Evolutionary conservation across 1,140 invertebrate species (phyloP).

Genomic region (Scylla paramamosain): DNA sequence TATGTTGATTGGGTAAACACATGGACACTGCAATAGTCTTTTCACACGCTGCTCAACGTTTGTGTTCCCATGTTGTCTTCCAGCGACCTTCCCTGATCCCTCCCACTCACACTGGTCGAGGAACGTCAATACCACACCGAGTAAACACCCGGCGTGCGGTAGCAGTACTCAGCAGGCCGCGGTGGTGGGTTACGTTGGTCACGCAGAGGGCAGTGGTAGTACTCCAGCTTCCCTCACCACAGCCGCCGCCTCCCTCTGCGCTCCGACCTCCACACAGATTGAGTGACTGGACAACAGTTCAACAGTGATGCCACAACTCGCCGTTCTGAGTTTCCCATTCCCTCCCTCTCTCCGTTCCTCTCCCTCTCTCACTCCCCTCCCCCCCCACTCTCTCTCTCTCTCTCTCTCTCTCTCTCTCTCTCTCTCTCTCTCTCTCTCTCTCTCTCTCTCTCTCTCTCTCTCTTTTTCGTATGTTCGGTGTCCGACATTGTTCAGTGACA

Average conservation of each 20-base stretch:
- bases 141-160: background rate
- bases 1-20: background rate
- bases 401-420: conserved; percentile 4
- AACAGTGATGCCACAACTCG: conserved; percentile 59
- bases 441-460: conserved; percentile 18
- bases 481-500: background rate
- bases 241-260: background rate
- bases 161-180: background rate
- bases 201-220: background rate
- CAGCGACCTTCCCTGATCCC: background rate
- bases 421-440: conserved; percentile 32
- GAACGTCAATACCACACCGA: conserved; percentile 63
- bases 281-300: conserved; percentile 54
- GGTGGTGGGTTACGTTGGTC: background rate
- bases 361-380: conserved; percentile 32
- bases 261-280: conserved; percentile 46
- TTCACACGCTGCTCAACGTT: background rate
- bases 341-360: conserved; percentile 31
- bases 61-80: background rate
- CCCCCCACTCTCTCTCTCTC: background rate
- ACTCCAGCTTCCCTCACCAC: background rate
- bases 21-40: background rate
- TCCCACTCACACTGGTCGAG: conserved; percentile 37
- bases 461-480: background rate
- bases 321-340: conserved; percentile 42